These are phyloP conservation scores for Chascanopsetta lugubris DNA, from an alignment of 2,113 vertebrate genomes.

Conservation along the genomic window DNA sequence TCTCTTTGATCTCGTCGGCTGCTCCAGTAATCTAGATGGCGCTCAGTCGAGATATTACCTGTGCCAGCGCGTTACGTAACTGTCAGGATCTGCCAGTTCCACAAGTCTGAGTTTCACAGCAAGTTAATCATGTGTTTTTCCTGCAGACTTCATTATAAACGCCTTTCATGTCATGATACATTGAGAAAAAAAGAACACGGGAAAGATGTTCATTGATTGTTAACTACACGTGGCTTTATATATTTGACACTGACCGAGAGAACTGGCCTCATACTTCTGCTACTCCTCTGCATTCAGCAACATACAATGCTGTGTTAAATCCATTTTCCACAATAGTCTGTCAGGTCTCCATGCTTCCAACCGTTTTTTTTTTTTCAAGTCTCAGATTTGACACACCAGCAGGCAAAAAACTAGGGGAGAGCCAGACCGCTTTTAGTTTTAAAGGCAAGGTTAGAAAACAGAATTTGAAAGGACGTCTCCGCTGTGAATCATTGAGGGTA, in stretches of 20 bases:
- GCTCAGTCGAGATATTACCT: slow-evolving; percentile 36
- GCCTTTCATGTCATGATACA: background rate
- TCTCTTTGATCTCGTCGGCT: slow-evolving; percentile 58
- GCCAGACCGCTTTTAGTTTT: background rate
- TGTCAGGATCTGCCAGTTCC: slow-evolving; percentile 42
- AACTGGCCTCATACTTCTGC: background rate
- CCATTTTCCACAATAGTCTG: background rate
- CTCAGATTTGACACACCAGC: background rate
- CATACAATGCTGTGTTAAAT: background rate
- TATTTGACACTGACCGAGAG: background rate
- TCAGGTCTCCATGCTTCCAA: background rate
- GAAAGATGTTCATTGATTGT: background rate
- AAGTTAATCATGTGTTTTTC: slow-evolving; percentile 2
- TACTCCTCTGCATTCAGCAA: background rate
- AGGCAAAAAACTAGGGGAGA: background rate
- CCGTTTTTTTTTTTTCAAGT: background rate
- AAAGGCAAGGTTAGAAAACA: background rate
- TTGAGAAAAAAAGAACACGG: background rate
- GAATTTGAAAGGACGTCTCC: background rate
- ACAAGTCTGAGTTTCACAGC: slow-evolving; percentile 21
- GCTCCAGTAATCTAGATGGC: slow-evolving; percentile 58
- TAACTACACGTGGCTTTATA: background rate
- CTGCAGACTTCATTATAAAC: background rate
- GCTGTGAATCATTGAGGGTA: background rate
- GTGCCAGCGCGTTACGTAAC: slow-evolving; percentile 28